Conservation (phyloP, 2,888 invertebrate genomes). For the Vannuccia rotundouncinata region DNA sequence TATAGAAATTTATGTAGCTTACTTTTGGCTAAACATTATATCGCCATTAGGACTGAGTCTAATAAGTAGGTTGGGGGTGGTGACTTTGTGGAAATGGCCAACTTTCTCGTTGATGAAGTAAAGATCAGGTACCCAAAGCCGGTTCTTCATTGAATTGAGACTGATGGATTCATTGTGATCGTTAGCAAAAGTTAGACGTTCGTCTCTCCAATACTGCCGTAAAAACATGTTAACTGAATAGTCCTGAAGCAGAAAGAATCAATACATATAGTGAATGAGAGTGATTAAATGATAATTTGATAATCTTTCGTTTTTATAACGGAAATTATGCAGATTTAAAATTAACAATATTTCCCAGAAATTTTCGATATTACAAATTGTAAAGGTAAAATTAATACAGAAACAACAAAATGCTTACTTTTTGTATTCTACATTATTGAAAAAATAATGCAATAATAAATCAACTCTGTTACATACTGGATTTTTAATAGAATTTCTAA, state of each 20-base stretch:
- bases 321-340: too few species aligned
- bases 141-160: constrained; percentile 34
- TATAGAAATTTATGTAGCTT: background rate
- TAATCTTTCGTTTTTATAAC: too few species aligned
- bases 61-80: constrained; percentile 36
- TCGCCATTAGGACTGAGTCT: constrained; percentile 34
- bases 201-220: constrained; percentile 37
- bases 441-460: too few species aligned
- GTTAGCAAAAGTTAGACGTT: constrained; percentile 10
- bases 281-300: too few species aligned
- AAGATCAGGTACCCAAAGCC: constrained; percentile 35
- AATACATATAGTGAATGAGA: too few species aligned
- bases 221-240: constrained; percentile 39
- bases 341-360: too few species aligned
- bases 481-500: too few species aligned
- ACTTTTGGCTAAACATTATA: constrained; percentile 39
- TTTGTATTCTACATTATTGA: too few species aligned
- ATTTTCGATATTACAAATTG: too few species aligned
- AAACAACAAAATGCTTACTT: too few species aligned
- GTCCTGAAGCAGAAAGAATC: constrained; percentile 30
- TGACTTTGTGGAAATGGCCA: constrained; percentile 34
- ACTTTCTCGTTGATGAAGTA: constrained; percentile 38
- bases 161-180: constrained; percentile 35
- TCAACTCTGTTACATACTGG: background rate
- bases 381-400: too few species aligned